Conservation (phyloP, 2,888 invertebrate species). For the Drosophila mimetica region DNA sequence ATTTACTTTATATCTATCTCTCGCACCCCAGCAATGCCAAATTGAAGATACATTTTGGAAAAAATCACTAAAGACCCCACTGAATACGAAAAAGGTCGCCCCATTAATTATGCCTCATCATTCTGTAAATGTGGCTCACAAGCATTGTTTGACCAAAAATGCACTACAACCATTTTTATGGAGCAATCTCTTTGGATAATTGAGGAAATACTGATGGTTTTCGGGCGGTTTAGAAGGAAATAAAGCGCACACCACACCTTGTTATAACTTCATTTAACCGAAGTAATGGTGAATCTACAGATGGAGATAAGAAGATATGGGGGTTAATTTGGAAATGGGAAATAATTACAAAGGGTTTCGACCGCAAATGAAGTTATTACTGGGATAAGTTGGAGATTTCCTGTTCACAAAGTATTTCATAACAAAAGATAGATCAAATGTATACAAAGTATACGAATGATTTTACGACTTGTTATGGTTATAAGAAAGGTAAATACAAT, state of each 20-base stretch:
- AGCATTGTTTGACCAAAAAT: conserved; percentile 8
- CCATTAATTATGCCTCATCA: conserved; percentile 29
- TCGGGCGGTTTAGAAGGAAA: conserved; percentile 27
- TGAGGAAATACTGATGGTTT: conserved; percentile 40
- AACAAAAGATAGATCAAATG: background rate
- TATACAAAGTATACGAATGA: too few relatives aligned
- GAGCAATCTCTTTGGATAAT: conserved; percentile 33
- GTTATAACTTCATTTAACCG: conserved; percentile 21
- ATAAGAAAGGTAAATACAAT: too few relatives aligned
- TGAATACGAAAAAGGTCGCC: conserved; percentile 5
- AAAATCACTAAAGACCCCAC: background rate
- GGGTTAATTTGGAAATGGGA: conserved; percentile 10
- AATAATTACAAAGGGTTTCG: background rate
- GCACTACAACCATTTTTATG: conserved; percentile 34
- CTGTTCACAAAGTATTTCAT: background rate
- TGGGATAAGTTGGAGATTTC: conserved; percentile 4
- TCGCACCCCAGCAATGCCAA: background rate
- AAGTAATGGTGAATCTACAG: conserved; percentile 15
- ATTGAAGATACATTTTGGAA: background rate
- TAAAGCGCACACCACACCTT: conserved; percentile 22
- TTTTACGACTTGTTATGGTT: too few relatives aligned
- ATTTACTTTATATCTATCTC: conserved; percentile 1
- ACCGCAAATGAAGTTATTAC: conserved; percentile 19
- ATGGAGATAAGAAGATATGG: conserved; percentile 14
- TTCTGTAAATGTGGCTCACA: background rate